Conservation (phyloP, 2,888 invertebrate genomes). For the Sinodicranocentrus sp. region DNA sequence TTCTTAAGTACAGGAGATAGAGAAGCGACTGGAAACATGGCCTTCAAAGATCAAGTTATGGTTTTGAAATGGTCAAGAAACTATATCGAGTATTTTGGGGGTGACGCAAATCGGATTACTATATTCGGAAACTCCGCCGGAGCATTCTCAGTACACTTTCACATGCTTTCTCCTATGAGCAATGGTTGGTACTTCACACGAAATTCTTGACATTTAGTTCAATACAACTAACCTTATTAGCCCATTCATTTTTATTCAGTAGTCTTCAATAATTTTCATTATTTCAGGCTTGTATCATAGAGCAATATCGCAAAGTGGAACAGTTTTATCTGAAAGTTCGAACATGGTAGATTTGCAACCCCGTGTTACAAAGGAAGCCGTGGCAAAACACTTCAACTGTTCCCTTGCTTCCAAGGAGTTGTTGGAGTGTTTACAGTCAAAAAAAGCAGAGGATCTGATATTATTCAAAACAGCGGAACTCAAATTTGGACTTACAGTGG, state of each 20-base stretch:
- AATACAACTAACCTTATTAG: too few species aligned
- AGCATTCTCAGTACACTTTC: conserved; percentile 34
- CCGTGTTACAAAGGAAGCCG: conserved; percentile 38
- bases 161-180: conserved; percentile 64
- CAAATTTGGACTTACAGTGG: conserved; percentile 51
- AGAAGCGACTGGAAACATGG: conserved; percentile 60
- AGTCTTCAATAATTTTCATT: too few species aligned
- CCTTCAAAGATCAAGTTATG: conserved; percentile 53
- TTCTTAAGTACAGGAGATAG: conserved; percentile 63
- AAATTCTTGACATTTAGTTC: neutral
- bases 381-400: conserved; percentile 59
- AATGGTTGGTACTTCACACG: too few species aligned
- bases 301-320: conserved; percentile 69
- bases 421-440: conserved; percentile 41
- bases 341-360: conserved; percentile 39
- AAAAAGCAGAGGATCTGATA: conserved; percentile 52
- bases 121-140: conserved; percentile 62
- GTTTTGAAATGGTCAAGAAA: conserved; percentile 30
- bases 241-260: too few species aligned
- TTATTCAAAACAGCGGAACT: conserved; percentile 25
- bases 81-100: conserved; percentile 63
- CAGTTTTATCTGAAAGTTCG: conserved; percentile 3
- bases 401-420: conserved; percentile 9
- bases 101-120: conserved; percentile 49
- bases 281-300: conserved; percentile 59